A percentile compares a stretch with the other conserved stretches of the same genome.
These are phyloP conservation scores for Notarius lentiginosus DNA, from an alignment of 2,113 vertebrate genomes.

Conservation along the genomic window DNA sequence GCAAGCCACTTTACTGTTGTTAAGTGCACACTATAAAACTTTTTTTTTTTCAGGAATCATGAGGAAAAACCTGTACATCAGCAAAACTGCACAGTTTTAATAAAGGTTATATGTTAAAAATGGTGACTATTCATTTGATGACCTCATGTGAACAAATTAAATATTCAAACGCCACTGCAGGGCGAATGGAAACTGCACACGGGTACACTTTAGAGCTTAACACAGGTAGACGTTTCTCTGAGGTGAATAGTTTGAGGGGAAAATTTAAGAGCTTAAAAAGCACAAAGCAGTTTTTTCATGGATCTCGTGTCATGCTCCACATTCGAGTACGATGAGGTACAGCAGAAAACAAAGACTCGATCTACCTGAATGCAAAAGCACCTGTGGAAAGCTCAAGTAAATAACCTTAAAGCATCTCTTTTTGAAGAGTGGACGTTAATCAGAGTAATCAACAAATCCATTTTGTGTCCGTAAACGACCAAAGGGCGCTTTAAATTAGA, in stretches of 20 bases:
- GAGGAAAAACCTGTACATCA: not conserved
- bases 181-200: not conserved
- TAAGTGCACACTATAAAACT: not conserved
- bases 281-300: not conserved
- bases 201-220: slow-evolving; percentile 2
- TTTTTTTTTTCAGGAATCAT: not conserved
- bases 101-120: not conserved
- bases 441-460: slow-evolving; percentile 18
- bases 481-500: slow-evolving; percentile 24
- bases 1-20: not conserved
- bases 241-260: slow-evolving; percentile 2
- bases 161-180: slow-evolving; percentile 4
- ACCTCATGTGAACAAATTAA: not conserved
- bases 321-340: not conserved
- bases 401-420: not conserved
- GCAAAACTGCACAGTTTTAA: not conserved
- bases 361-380: not conserved
- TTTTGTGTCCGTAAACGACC: slow-evolving; percentile 5
- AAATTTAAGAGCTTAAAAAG: not conserved
- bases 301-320: not conserved
- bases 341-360: not conserved
- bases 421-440: not conserved
- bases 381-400: not conserved
- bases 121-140: slow-evolving; percentile 6
- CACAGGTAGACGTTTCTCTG: not conserved